Percentiles rank a stretch among this genome's conserved stretches.
These are phyloP conservation scores for Pica pica DNA, from an alignment of 2,113 vertebrate genomes.

Conservation along the genomic window DNA sequence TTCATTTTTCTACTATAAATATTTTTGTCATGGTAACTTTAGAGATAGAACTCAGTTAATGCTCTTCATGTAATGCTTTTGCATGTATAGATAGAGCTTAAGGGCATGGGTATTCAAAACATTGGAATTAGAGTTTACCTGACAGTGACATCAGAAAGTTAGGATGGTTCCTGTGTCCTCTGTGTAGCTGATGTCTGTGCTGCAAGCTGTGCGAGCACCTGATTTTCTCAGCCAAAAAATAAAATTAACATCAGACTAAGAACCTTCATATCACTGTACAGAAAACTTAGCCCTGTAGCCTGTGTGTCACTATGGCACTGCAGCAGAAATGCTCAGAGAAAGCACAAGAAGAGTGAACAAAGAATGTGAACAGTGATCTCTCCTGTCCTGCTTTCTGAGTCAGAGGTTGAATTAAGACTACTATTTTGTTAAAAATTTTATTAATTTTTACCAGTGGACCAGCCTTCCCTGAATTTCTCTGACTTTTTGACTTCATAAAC, in stretches of 20 bases:
- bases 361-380: not conserved
- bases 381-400: not conserved
- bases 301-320: not conserved
- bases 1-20: not conserved
- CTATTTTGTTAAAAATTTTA: not conserved
- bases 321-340: not conserved
- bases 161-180: not conserved
- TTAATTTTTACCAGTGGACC: not conserved
- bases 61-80: not conserved
- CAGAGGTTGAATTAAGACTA: not conserved
- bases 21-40: not conserved
- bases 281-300: not conserved
- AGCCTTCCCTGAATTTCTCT: not conserved
- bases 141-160: not conserved
- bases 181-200: not conserved
- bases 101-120: not conserved
- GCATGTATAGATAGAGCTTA: not conserved
- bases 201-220: not conserved
- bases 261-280: not conserved
- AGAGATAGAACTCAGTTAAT: not conserved
- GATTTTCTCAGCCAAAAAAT: not conserved
- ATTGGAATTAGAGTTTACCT: not conserved
- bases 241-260: not conserved
- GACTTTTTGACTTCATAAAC: conserved; percentile 17
- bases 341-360: not conserved